Evolutionary conservation across 2,888 invertebrate species (phyloP).

Genomic region (Creontiades dilutus): DNA sequence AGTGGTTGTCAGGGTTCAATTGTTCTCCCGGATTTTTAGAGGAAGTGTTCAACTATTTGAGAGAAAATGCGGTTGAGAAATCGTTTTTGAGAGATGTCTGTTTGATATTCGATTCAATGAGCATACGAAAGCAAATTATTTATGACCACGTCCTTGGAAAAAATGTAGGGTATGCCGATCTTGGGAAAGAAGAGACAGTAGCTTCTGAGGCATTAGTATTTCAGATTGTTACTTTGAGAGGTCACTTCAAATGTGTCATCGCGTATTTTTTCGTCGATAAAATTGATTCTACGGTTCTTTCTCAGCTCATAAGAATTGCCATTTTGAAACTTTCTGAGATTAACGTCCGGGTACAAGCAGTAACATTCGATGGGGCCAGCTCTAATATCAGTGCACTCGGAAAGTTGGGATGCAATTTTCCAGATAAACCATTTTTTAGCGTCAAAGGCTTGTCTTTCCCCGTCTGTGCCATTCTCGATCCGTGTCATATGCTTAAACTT

Average conservation of each 20-base stretch:
- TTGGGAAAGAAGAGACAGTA: background rate
- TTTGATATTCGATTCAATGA: background rate
- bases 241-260: slow-evolving; percentile 22
- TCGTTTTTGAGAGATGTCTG: background rate
- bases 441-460: background rate
- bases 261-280: slow-evolving; percentile 15
- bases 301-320: background rate
- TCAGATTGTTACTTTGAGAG: background rate
- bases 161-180: slow-evolving; percentile 7
- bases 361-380: slow-evolving; percentile 10
- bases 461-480: background rate
- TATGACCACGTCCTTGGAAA: background rate
- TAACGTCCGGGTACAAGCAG: background rate
- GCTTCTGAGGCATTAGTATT: background rate
- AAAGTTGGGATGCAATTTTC: slow-evolving; percentile 2
- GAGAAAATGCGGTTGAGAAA: background rate
- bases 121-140: slow-evolving; percentile 3
- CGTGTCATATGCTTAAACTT: slow-evolving; percentile 8
- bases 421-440: slow-evolving; percentile 12
- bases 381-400: background rate
- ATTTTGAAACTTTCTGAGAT: background rate
- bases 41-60: background rate
- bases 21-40: background rate
- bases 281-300: background rate
- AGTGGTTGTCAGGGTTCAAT: background rate